phyloP scores from a whole-genome alignment of 2,113 vertebrate species.

The Cathartes aura region DNA sequence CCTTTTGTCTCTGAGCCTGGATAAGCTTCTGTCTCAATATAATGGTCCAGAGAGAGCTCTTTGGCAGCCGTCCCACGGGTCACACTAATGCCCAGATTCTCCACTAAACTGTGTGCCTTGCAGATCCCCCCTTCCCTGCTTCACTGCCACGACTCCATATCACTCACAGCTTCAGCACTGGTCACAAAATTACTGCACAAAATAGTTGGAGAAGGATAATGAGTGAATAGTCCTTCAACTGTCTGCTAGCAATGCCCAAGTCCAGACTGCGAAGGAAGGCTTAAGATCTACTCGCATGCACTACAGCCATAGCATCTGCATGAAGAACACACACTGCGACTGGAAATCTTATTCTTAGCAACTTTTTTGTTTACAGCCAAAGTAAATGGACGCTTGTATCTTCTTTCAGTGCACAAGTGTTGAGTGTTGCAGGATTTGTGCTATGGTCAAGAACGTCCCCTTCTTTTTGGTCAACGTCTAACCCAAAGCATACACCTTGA shows the following conservation, averaged over 20 bases:
- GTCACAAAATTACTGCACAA: background rate
- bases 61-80: background rate
- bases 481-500: background rate
- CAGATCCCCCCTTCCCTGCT: background rate
- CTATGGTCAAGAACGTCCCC: accelerated
- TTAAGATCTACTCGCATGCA: background rate
- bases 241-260: background rate
- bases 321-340: background rate
- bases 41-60: background rate
- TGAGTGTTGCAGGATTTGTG: background rate
- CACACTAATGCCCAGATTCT: background rate
- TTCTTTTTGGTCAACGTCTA: background rate
- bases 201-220: background rate
- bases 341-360: background rate
- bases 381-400: background rate
- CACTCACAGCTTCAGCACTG: background rate
- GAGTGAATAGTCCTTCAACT: background rate
- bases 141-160: background rate
- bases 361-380: background rate
- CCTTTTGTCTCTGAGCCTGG: background rate
- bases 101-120: background rate
- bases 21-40: background rate
- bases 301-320: background rate
- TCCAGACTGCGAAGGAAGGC: background rate
- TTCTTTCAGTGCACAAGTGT: background rate